These are phyloP conservation scores for Latrodectus hesperus DNA, from an alignment of 2,888 invertebrate species.

Conservation along the genomic window DNA sequence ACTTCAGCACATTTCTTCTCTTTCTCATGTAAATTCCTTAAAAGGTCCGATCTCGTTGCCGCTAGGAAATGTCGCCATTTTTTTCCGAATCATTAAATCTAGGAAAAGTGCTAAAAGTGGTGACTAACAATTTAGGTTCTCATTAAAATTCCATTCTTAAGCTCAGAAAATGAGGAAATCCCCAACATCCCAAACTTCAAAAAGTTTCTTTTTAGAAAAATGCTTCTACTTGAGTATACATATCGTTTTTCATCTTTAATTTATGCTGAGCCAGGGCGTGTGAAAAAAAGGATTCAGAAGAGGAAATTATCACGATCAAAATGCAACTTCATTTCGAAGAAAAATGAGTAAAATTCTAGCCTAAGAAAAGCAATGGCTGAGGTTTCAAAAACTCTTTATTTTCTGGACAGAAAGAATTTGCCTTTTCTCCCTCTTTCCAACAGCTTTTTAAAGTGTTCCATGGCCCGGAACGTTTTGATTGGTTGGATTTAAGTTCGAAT, in stretches of 20 bases:
- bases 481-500: conserved; percentile 24
- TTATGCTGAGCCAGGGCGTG: conserved; percentile 4
- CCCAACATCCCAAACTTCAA: conserved; percentile 13
- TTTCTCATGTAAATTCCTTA: no score
- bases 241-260: conserved; percentile 20
- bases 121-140: background rate
- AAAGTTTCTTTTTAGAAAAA: background rate
- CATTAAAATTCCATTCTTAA: conserved; percentile 18
- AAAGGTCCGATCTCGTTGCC: no score
- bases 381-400: conserved; percentile 4
- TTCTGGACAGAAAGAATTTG: background rate
- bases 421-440: conserved; percentile 7
- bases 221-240: background rate
- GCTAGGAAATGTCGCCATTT: no score
- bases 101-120: no score
- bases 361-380: background rate
- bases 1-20: no score
- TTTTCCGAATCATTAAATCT: no score
- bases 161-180: background rate
- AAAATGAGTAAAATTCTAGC: background rate
- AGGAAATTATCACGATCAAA: conserved; percentile 16
- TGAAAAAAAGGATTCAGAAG: conserved; percentile 3
- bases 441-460: conserved; percentile 27
- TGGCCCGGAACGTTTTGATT: conserved; percentile 35
- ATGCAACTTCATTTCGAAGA: conserved; percentile 3